A percentile compares a stretch with the other conserved stretches of the same genome.
Conservation (phyloP, 1,140 invertebrate species). For the Ctenoplectra terminalis region DNA sequence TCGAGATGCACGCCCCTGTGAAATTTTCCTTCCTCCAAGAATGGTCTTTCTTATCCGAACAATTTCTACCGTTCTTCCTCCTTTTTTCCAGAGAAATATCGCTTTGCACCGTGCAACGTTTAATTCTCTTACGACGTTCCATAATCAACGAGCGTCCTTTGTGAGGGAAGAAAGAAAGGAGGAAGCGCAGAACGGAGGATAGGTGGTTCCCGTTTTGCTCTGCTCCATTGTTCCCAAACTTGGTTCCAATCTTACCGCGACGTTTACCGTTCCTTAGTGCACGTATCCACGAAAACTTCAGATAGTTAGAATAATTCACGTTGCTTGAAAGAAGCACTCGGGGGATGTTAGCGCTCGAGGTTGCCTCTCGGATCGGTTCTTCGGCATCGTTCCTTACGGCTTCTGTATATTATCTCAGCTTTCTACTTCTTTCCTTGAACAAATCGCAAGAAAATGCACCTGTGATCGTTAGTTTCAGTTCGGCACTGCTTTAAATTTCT, state of each 20-base stretch:
- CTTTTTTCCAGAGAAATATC: background rate
- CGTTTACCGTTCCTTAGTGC: slow-evolving; percentile 13
- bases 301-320: slow-evolving; percentile 25
- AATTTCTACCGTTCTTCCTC: background rate
- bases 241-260: slow-evolving; percentile 25
- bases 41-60: no score
- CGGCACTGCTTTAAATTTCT: no score
- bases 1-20: slow-evolving; percentile 1
- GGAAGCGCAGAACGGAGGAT: background rate
- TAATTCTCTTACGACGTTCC: background rate
- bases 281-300: slow-evolving; percentile 3
- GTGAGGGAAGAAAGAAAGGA: background rate
- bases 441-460: background rate
- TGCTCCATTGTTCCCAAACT: slow-evolving; percentile 10
- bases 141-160: slow-evolving; percentile 14
- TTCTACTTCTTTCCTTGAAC: no score
- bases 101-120: background rate
- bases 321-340: background rate
- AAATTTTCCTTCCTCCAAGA: background rate
- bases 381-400: background rate
- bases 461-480: background rate
- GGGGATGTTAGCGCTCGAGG: no score
- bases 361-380: background rate
- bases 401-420: background rate
- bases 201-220: background rate